phyloP scores from a whole-genome alignment of 2,888 invertebrate genomes.

The Ophion costatus region DNA sequence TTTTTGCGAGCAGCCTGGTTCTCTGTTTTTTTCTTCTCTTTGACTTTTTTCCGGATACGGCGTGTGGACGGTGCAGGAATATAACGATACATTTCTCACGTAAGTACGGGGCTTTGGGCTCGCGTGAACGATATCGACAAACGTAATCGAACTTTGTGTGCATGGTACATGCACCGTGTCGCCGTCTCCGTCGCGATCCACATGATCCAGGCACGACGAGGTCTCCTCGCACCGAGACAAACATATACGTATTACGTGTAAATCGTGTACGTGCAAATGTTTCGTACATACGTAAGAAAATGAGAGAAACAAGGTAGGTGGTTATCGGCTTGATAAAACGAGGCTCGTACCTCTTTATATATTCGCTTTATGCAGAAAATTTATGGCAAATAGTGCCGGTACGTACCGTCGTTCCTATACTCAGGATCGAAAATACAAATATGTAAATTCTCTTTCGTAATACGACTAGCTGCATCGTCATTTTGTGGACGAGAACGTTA shows the following conservation, averaged over 20 bases:
- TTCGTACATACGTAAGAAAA: slow-evolving; percentile 32
- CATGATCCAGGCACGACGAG: slow-evolving; percentile 33
- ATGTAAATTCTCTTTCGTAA: neutral
- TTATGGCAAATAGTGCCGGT: slow-evolving; percentile 10
- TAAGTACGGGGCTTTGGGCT: slow-evolving; percentile 42
- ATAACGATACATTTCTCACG: slow-evolving; percentile 51
- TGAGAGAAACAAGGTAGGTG: slow-evolving; percentile 39
- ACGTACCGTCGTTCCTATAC: slow-evolving; percentile 14
- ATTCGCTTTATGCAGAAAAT: neutral
- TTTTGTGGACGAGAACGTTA: too few relatives aligned
- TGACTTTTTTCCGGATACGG: slow-evolving; percentile 14
- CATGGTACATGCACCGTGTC: slow-evolving; percentile 52
- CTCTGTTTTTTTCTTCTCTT: slow-evolving; percentile 8
- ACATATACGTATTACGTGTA: slow-evolving; percentile 18
- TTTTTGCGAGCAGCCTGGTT: slow-evolving; percentile 4
- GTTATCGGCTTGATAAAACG: slow-evolving; percentile 71
- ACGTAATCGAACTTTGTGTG: slow-evolving; percentile 70
- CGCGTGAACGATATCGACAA: slow-evolving; percentile 69
- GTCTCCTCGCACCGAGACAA: slow-evolving; percentile 37
- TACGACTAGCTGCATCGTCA: too few relatives aligned
- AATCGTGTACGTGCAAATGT: slow-evolving; percentile 11
- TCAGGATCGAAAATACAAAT: neutral
- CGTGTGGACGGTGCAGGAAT: slow-evolving; percentile 20
- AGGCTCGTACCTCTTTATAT: slow-evolving; percentile 40
- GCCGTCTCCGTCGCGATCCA: slow-evolving; percentile 17